These are phyloP conservation scores for Lysandra bellargus DNA, from an alignment of 2,888 invertebrate genomes.

Conservation along the genomic window DNA sequence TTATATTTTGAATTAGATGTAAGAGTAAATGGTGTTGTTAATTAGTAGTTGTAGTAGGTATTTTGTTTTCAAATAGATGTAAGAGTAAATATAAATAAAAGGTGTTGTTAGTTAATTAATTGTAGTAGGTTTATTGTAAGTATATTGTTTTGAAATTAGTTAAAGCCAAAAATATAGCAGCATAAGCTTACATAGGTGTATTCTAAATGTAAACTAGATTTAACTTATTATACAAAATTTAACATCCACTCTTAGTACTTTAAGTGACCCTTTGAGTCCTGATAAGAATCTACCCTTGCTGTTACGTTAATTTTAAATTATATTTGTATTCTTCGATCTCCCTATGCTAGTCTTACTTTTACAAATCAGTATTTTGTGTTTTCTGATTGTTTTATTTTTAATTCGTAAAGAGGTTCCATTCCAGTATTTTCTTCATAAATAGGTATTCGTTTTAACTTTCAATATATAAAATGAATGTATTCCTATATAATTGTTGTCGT, in stretches of 20 bases:
- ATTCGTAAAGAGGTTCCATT: neutral
- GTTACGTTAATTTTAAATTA: neutral
- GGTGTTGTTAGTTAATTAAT: too few relatives aligned
- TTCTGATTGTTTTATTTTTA: neutral
- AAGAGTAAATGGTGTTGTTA: too few relatives aligned
- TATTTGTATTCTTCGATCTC: slow-evolving; percentile 1
- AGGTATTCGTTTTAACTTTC: neutral
- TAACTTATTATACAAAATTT: slow-evolving; percentile 4
- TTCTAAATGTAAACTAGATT: slow-evolving; percentile 22
- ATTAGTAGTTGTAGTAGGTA: too few relatives aligned
- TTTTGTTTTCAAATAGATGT: too few relatives aligned
- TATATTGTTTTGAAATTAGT: slow-evolving; percentile 14
- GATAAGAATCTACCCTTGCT: neutral
- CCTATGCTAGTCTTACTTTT: neutral
- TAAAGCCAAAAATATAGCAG: neutral
- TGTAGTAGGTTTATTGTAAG: too few relatives aligned
- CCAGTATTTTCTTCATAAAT: neutral
- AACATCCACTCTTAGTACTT: neutral
- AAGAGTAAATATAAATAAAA: too few relatives aligned
- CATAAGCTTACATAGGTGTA: slow-evolving; percentile 19
- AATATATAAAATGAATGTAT: slow-evolving; percentile 10
- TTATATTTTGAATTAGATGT: too few relatives aligned
- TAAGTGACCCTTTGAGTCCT: neutral
- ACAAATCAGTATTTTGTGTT: neutral
- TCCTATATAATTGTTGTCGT: too few relatives aligned